Base-by-base conservation (phyloP, 2,113 vertebrate genomes). In the Anthoscopus minutus region DNA sequence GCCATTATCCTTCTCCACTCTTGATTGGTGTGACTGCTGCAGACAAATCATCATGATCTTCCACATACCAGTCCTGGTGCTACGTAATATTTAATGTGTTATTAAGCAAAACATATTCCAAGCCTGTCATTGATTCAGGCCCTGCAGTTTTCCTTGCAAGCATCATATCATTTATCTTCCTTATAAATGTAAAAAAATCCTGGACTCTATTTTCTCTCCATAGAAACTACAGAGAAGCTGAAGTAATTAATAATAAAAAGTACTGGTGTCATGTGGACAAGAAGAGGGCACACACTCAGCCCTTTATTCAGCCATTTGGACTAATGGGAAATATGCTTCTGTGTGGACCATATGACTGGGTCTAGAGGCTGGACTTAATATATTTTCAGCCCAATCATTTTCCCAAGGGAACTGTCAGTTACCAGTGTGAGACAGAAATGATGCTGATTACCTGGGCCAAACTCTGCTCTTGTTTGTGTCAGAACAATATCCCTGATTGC, bases 401-500 rank as follows among this genome's bases (percentile, higher is more conserved):
- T 31, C 45, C 53, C 73, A 60, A 51, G 53, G 66, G 47, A 92
- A 35, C 45, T 83, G 81, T 57, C 81, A 82, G 12, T 89, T 79
- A 76, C 53, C 71, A 87, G n/a, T 37, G 45, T 17, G n/a, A 81
- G 92, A 80, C 9, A 89, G 64, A 92, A 94, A 90, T 77, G 74
- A 62, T 86, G 79, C 24, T 82, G 76, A 91, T 88, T 92, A 88
- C 81, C 71, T 93, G 77, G 72, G 54, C 61, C 79, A 94, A 92
- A 88, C 48, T 86, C 53, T 42, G 76, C 37, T 89, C 81, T 88
- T 93, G 37, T 51, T 81, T 84, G 53, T 84, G 56, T 86, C 42
- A 65, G 79, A 89, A 80, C 91, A 94, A 78, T 67, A 66, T 80
- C 78, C 70, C 45, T 62, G 65, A 91, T 64, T 88, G 57, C 48